These are phyloP conservation scores for Odontomachus brunneus DNA, from an alignment of 1,140 invertebrate species.

Conservation along the genomic window DNA sequence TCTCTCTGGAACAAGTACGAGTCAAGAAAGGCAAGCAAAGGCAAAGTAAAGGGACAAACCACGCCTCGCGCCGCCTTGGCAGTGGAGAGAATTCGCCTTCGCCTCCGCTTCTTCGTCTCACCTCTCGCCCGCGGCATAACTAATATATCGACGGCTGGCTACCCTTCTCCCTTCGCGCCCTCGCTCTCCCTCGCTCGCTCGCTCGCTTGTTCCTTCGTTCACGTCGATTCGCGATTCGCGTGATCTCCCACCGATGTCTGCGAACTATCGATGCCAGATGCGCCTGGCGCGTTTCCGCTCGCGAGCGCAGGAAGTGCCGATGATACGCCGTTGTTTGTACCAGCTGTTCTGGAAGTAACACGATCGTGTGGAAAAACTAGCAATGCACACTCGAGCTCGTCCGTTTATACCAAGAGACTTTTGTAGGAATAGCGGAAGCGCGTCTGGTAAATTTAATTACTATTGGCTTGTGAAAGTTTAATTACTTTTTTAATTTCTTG, in stretches of 20 bases:
- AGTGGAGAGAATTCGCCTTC: slow-evolving; percentile 67
- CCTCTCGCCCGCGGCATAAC: slow-evolving; percentile 67
- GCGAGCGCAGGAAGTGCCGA: slow-evolving; percentile 32
- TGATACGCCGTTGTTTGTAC: slow-evolving; percentile 1
- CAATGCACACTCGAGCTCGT: no score
- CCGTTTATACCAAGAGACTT: no score
- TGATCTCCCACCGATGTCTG: slow-evolving; percentile 54
- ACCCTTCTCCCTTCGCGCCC: background rate
- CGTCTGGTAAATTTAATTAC: no score
- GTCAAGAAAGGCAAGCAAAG: slow-evolving; percentile 66
- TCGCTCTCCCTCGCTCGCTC: slow-evolving; percentile 11
- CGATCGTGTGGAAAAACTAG: no score
- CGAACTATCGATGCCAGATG: slow-evolving; percentile 53
- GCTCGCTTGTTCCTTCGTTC: slow-evolving; percentile 24
- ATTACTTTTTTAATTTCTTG: no score
- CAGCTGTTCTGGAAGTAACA: background rate
- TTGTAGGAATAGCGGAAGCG: no score
- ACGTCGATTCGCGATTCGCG: slow-evolving; percentile 54
- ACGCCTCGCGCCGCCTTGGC: slow-evolving; percentile 73
- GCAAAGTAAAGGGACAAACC: slow-evolving; percentile 74
- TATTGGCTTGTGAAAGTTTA: no score
- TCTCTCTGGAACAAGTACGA: slow-evolving; percentile 21
- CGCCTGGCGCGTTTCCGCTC: slow-evolving; percentile 40
- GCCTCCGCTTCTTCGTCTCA: slow-evolving; percentile 69
- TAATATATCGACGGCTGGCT: slow-evolving; percentile 69